Evolutionary conservation across 2,797 vertebrate species (phyloP), one percentile per base, ranked within the genome.

Genomic region (Lemur catta): DNA sequence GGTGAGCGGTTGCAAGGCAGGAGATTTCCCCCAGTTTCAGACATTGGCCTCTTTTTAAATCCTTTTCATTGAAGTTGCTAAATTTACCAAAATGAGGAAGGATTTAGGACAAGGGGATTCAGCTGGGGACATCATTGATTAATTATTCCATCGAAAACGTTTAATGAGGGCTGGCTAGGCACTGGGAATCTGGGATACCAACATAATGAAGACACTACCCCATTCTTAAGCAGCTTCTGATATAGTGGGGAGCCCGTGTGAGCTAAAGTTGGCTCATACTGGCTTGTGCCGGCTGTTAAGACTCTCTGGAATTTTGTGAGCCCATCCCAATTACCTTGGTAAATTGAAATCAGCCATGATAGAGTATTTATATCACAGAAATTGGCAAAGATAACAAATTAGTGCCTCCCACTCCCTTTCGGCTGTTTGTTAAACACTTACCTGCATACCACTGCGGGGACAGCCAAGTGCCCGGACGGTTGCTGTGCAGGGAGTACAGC

Each of bases 51-150:
- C 35, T 84, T 48, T 79, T 76, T 41, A 52, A 93, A 76, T 52
- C 35, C 35, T 95, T 85, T 59, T 84, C 74, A 79, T 1, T n/a
- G 12, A 28, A 35, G 50, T 65, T 57, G 59, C 30, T 80, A 71
- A 79, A 71, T 85, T 90, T 79, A 79, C 71, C 78, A 92, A 85
- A 84, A 57, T 28, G 55, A 87, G 81, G 63, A 75, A 81, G 57
- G 28, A n/a, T 35, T 74, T 78, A 55, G 55, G 4, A 35, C n/a
- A 63, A 82, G 20, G 7, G 46, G 26, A 96, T 82, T 84, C 72
- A 50, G 24, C 17, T 65, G 43, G 30, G 87, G 63, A 84, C 4
- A 46, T 41, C 26, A 85, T 2, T 75, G 43, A 86, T 78, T n/a
- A 50, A 20, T 79, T 81, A 92, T 95, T 85, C 52, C 87, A 22